These are phyloP conservation scores for Bucorvus abyssinicus DNA, from an alignment of 2,797 vertebrate species.

Conservation along the genomic window DNA sequence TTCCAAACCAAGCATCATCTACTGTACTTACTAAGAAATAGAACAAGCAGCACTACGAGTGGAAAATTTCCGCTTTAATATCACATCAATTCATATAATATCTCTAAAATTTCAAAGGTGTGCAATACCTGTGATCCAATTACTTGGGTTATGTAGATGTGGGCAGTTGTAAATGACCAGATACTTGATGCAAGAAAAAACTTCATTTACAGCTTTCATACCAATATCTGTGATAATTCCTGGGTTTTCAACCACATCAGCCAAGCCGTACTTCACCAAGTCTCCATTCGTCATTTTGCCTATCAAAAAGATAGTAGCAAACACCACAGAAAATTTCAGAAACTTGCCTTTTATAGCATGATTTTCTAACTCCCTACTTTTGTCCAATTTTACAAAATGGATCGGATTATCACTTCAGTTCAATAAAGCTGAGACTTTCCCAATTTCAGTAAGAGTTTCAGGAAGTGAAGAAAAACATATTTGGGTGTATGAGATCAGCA, in stretches of 20 bases:
- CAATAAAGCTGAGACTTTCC: background rate
- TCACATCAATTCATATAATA: background rate
- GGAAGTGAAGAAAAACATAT: background rate
- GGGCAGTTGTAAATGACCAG: slow-evolving; percentile 98
- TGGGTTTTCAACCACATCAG: slow-evolving; percentile 97
- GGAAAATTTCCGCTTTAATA: background rate
- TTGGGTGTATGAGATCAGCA: background rate
- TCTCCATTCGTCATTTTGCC: slow-evolving; percentile 97
- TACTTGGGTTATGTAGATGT: slow-evolving; percentile 96
- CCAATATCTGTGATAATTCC: slow-evolving; percentile 99
- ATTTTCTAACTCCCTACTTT: background rate
- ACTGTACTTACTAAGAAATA: background rate
- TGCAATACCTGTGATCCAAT: slow-evolving; percentile 94
- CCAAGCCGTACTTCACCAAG: slow-evolving; percentile 95
- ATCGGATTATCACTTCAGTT: background rate
- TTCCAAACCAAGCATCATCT: slow-evolving; percentile 8
- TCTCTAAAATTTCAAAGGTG: slow-evolving; percentile 33
- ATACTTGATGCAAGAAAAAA: slow-evolving; percentile 97
- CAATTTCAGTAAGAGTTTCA: background rate
- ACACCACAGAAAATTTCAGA: background rate
- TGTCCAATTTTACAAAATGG: background rate
- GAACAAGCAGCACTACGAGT: background rate
- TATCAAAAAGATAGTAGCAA: slow-evolving; percentile 53
- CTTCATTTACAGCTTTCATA: slow-evolving; percentile 97
- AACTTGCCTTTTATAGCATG: background rate